These are phyloP conservation scores for Macropus fuliginosus DNA, from an alignment of 2,797 vertebrate species.

Conservation along the genomic window DNA sequence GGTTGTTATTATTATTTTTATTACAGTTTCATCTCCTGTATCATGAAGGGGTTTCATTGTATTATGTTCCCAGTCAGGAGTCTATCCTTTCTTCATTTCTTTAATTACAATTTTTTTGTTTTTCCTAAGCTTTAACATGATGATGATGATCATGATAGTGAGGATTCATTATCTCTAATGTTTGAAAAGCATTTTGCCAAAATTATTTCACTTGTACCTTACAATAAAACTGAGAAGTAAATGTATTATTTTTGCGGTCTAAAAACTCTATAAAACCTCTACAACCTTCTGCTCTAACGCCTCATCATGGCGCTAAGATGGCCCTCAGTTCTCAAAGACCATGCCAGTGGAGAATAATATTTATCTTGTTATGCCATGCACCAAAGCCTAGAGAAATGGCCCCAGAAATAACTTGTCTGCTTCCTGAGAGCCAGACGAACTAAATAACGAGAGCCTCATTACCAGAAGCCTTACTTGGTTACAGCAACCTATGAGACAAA, in stretches of 20 bases:
- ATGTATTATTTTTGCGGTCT: background rate
- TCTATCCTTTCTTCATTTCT: slow-evolving; percentile 39
- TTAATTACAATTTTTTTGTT: background rate
- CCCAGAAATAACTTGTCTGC: background rate
- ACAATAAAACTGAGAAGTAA: background rate
- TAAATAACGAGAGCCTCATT: background rate
- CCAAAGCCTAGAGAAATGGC: background rate
- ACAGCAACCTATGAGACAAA: background rate
- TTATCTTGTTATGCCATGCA: background rate
- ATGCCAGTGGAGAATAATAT: background rate
- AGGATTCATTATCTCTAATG: background rate
- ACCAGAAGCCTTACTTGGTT: background rate
- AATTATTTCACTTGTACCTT: background rate
- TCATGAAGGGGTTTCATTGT: background rate
- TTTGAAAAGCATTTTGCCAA: background rate
- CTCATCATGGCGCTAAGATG: background rate
- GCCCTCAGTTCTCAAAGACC: background rate
- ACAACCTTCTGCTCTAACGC: background rate
- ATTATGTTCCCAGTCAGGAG: background rate
- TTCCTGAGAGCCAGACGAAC: background rate
- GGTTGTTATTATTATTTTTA: background rate
- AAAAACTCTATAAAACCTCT: background rate
- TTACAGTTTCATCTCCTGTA: background rate
- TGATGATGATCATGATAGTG: background rate
- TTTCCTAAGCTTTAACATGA: slow-evolving; percentile 50